Evolutionary conservation across 2,113 vertebrate genomes (phyloP).

Genomic region (Eulemur rufifrons): DNA sequence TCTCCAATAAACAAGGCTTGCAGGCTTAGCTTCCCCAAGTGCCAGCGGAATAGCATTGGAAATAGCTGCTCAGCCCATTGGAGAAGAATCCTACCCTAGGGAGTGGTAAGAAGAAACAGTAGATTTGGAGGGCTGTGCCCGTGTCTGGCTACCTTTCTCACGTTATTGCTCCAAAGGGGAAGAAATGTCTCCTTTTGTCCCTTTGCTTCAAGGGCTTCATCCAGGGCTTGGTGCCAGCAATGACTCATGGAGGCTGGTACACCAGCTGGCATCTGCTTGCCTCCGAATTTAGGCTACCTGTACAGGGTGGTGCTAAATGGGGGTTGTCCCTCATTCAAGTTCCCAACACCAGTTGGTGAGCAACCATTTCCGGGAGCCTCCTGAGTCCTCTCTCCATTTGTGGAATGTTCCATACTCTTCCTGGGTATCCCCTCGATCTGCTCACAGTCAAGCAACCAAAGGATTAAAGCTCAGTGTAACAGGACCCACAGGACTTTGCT

Average conservation of each 20-base stretch:
- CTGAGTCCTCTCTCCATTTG: background rate
- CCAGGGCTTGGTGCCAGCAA: background rate
- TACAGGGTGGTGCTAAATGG: background rate
- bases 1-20: background rate
- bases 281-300: background rate
- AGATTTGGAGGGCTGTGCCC: background rate
- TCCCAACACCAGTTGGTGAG: background rate
- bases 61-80: rapidly evolving
- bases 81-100: background rate
- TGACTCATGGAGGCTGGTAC: background rate
- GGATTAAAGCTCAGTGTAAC: background rate
- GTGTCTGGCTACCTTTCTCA: background rate
- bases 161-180: background rate
- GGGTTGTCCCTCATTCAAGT: background rate
- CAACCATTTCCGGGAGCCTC: background rate
- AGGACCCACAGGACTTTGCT: too few species aligned
- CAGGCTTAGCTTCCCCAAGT: background rate
- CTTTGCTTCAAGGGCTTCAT: background rate
- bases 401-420: background rate
- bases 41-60: background rate
- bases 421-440: background rate
- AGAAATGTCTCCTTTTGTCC: background rate
- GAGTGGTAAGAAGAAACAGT: background rate
- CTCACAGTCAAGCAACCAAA: background rate
- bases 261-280: background rate